Conservation (phyloP, 2,797 vertebrate genomes). For the Tokudaia tokunoshimensis region DNA sequence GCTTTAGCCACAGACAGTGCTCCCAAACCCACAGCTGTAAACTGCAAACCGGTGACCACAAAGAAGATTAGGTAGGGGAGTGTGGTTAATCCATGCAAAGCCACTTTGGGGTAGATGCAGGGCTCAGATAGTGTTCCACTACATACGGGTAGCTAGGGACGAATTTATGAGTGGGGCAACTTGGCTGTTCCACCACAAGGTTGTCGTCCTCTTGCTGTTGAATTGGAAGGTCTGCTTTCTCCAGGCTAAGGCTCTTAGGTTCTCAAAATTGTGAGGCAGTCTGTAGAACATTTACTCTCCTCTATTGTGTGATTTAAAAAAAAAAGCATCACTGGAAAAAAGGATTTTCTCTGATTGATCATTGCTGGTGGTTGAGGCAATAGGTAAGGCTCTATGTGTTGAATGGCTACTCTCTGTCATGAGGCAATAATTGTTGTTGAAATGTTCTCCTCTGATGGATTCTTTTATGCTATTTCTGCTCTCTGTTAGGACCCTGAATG, state of each 20-base stretch:
- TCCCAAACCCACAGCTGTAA: conserved; percentile 51
- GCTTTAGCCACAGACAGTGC: conserved; percentile 42
- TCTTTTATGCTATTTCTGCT: neutral
- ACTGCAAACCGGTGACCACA: conserved; percentile 26
- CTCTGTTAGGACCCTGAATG: neutral
- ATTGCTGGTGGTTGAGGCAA: neutral
- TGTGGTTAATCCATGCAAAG: conserved; percentile 51
- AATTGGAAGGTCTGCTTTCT: neutral
- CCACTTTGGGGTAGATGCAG: neutral
- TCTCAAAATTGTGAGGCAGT: neutral
- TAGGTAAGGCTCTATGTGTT: neutral
- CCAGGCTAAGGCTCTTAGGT: neutral
- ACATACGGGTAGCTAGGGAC: neutral
- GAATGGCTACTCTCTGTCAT: neutral
- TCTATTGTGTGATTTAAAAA: neutral
- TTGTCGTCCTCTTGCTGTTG: neutral
- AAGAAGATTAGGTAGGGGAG: conserved; percentile 19
- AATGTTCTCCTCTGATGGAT: neutral
- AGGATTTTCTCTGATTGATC: neutral
- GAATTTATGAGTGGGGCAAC: conserved; percentile 12
- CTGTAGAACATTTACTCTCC: neutral
- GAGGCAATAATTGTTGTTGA: neutral
- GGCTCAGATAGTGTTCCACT: conserved; percentile 12
- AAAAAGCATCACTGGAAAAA: neutral
- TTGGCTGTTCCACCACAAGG: neutral